phyloP scores from a whole-genome alignment of 1,140 invertebrate species.

The Sycobia sp. region DNA sequence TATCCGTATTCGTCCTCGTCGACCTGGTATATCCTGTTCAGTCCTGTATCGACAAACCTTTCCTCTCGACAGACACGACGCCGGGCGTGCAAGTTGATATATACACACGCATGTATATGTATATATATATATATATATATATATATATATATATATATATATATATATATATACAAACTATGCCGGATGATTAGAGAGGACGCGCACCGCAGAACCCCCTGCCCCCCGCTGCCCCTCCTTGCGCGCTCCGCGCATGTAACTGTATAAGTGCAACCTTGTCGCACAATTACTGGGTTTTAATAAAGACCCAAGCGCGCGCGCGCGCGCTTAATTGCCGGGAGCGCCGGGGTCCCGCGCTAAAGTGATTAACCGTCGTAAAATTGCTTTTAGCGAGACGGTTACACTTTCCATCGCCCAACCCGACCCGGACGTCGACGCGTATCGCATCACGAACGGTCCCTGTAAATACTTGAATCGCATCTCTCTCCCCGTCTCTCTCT shows the following conservation, averaged over 20 bases:
- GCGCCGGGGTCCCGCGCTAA: constrained; percentile 33
- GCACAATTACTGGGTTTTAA: constrained; percentile 37
- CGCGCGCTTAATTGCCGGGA: constrained; percentile 45
- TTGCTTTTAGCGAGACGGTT: constrained; percentile 42
- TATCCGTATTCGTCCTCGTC: too few relatives aligned
- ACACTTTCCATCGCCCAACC: constrained; percentile 2
- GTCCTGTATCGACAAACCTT: too few relatives aligned
- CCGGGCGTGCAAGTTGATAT: too few relatives aligned
- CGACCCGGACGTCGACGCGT: background rate
- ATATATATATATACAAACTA: background rate
- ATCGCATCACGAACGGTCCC: background rate
- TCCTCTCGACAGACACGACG: too few relatives aligned
- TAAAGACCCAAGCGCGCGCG: constrained; percentile 26
- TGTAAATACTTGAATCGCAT: constrained; percentile 14
- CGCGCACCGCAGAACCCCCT: background rate
- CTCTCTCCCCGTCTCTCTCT: background rate
- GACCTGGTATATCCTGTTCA: too few relatives aligned
- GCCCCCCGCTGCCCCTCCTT: background rate
- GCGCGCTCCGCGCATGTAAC: background rate
- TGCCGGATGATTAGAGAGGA: background rate
- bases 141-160: too few relatives aligned
- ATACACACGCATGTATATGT: too few relatives aligned
- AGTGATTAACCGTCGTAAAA: constrained; percentile 38
- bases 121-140: too few relatives aligned
- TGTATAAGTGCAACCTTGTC: constrained; percentile 3